Conservation (phyloP, 2,888 invertebrate species). For the Tortricodes alternella region DNA sequence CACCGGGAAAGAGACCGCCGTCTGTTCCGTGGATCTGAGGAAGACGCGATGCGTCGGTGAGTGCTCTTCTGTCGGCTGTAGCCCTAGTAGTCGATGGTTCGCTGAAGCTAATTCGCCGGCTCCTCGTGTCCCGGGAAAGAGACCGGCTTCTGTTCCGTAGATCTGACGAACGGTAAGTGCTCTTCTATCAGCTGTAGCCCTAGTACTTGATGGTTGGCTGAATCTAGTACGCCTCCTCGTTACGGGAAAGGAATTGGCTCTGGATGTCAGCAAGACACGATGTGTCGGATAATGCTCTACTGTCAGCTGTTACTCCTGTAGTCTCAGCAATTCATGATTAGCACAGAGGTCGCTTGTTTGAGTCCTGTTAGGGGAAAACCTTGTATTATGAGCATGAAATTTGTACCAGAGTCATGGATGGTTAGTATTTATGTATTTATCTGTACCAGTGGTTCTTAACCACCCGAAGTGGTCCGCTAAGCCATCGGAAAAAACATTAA, state of each 20-base stretch:
- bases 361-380: no score
- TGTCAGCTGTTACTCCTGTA: no score
- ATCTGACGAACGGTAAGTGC: slow-evolving; percentile 88
- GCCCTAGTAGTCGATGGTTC: background rate
- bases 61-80: slow-evolving; percentile 44
- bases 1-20: slow-evolving; percentile 70
- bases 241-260: slow-evolving; percentile 78
- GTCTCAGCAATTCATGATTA: background rate
- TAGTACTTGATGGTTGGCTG: background rate
- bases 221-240: slow-evolving; percentile 79
- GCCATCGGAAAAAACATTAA: no score
- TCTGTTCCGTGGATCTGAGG: slow-evolving; percentile 87
- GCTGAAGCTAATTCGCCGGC: slow-evolving; percentile 70
- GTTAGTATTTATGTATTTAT: no score
- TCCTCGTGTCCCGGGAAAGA: slow-evolving; percentile 82
- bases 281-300: slow-evolving; percentile 87
- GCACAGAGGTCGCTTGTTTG: no score
- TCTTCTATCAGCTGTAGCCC: background rate
- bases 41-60: slow-evolving; percentile 91
- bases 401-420: no score
- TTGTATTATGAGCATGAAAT: no score
- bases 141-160: slow-evolving; percentile 84
- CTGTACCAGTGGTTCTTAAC: no score
- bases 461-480: no score
- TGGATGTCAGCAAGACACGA: slow-evolving; percentile 87